Evolutionary conservation across 2,797 vertebrate species (phyloP).

Genomic region (Heterohyrax brucei): DNA sequence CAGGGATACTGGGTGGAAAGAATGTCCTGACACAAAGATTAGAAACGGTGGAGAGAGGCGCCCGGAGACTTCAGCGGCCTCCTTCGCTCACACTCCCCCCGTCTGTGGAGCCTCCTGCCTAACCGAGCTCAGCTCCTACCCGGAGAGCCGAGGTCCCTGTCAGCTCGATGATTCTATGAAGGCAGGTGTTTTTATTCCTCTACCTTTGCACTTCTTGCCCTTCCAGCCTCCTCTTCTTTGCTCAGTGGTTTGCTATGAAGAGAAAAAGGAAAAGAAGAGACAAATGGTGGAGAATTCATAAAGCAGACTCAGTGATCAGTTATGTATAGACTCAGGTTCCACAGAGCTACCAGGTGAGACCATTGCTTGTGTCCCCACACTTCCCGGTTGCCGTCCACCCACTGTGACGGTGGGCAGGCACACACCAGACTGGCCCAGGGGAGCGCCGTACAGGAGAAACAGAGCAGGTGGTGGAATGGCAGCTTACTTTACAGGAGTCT

Average conservation of each 20-base stretch:
- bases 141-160: neutral
- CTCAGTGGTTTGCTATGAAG: accelerated
- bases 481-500: neutral
- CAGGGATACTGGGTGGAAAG: neutral
- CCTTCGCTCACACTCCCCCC: accelerated
- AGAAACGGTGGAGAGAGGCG: accelerated
- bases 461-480: neutral
- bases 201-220: accelerated
- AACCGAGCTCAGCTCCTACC: accelerated
- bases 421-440: too few relatives aligned
- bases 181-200: too few relatives aligned
- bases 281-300: too few relatives aligned
- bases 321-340: neutral
- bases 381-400: neutral
- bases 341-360: neutral
- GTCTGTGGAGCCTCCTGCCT: neutral
- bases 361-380: neutral
- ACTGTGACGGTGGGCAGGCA: neutral
- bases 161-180: accelerated
- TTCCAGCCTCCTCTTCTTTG: neutral
- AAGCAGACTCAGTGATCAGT: neutral
- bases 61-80: accelerated
- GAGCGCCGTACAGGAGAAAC: neutral
- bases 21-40: too few relatives aligned
- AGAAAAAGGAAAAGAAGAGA: neutral